A percentile compares a stretch with the other conserved stretches of the same genome.
Evolutionary conservation across 2,888 invertebrate genomes (phyloP).

Genomic region (Ditylenchus weischeri): DNA sequence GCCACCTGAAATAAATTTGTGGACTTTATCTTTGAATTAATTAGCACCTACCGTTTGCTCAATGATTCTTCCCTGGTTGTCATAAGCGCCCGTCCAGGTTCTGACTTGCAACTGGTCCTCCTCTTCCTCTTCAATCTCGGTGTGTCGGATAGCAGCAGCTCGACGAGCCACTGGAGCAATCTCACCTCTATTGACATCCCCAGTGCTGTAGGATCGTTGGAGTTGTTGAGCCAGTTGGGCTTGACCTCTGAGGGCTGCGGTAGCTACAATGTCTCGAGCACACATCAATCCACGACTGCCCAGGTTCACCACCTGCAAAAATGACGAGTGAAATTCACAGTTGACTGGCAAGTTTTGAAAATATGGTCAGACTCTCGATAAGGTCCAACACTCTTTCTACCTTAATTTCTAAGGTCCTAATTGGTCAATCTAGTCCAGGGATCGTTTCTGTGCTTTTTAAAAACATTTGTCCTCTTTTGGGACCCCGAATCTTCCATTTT

Average conservation of each 20-base stretch:
- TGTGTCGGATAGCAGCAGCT: constrained; percentile 2
- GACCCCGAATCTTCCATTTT: too few relatives aligned
- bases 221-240: constrained; percentile 41
- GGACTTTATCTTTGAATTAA: constrained; percentile 8
- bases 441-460: too few relatives aligned
- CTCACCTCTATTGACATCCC: constrained; percentile 15
- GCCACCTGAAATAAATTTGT: constrained; percentile 4
- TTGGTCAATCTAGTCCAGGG: too few relatives aligned
- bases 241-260: constrained; percentile 56
- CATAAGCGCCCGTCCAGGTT: constrained; percentile 24
- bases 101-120: constrained; percentile 18
- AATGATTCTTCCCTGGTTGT: constrained; percentile 21
- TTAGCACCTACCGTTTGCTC: constrained; percentile 15
- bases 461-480: too few relatives aligned
- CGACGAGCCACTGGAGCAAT: neutral
- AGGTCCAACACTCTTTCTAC: too few relatives aligned
- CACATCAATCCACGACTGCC: constrained; percentile 51
- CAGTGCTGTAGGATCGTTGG: constrained; percentile 26
- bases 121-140: constrained; percentile 10
- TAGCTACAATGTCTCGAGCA: constrained; percentile 56
- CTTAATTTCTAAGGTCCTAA: too few relatives aligned
- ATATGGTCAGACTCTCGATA: too few relatives aligned
- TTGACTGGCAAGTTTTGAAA: too few relatives aligned
- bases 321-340: neutral
- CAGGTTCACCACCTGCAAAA: constrained; percentile 45